Evolutionary conservation across 2,113 vertebrate genomes (phyloP), one percentile per base, ranked within the genome.

Genomic region (Cichladusa arquata): DNA sequence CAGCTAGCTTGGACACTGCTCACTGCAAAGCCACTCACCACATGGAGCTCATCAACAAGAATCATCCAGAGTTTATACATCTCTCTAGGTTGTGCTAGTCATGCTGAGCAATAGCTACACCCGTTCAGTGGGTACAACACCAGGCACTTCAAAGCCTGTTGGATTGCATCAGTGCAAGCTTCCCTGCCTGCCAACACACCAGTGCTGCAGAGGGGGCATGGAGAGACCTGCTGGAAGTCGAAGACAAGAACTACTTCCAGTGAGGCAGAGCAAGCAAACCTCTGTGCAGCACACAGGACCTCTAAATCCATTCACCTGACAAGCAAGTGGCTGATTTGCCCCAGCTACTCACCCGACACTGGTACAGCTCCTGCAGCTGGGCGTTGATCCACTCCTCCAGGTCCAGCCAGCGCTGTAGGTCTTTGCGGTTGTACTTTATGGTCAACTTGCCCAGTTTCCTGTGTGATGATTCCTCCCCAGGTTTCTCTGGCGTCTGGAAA

Each of bases 341-440:
- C 87, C 90, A 47, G 62, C 3, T 85, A 97, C 98, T 90, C 97
- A 99, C 99, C 98, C 98, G 98, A 48, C 98, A 99, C 9, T 98
- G 99, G 95, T 99, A 99, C 69, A 99, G 98, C 96, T 99, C 98
- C 97, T 99, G 99, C 87, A 99, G 95, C 89, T 98, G 98, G 7
- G 96, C 74, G 5, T 99, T 98, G 73, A 99, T 98, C 99, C 99
- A 99, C 85, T 99, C 98, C 97, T 99, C 99, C 66, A 99, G 97
- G 48, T 99, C 99, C 87, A 99, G 97, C 97, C 99, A 98, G 92
- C 98, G 98, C 98, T 99, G 99, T 42, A 99, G 98, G 80, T 99
- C 99, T 80, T 99, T 99, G 90, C 98, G 98, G 97, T 99, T 99
- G 92, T 99, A 99, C 95, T 99, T 99, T 71, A 99, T 98, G 8